Percentiles rank a stretch among this genome's conserved stretches.
Evolutionary conservation across 2,797 vertebrate genomes (phyloP).

Genomic region (Phrynocephalus guinanensis): DNA sequence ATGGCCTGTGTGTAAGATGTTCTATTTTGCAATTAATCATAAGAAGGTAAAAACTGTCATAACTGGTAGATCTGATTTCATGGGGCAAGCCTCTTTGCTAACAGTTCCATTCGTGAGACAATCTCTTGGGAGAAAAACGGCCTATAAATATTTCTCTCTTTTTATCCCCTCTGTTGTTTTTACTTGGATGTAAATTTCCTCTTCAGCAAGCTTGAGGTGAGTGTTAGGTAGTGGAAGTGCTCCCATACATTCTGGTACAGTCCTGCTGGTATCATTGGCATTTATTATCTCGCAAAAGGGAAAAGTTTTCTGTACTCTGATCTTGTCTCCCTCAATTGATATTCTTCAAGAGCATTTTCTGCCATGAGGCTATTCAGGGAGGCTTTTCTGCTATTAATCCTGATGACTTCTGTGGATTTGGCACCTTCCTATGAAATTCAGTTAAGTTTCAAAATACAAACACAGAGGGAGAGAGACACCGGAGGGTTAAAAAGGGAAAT

Average conservation of each 20-base stretch:
- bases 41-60: too few species aligned
- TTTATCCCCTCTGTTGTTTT: neutral
- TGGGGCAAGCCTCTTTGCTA: too few species aligned
- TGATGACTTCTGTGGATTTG: constrained; percentile 68
- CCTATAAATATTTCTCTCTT: neutral
- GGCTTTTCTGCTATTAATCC: constrained; percentile 59
- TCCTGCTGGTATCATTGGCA: neutral
- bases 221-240: neutral
- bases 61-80: too few species aligned
- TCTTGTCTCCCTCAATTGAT: constrained; percentile 39
- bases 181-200: neutral
- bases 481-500: too few species aligned
- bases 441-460: constrained; percentile 47
- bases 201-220: neutral
- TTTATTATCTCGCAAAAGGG: neutral
- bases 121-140: neutral
- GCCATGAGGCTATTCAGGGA: constrained; percentile 49
- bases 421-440: constrained; percentile 64
- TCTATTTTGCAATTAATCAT: too few species aligned
- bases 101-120: too few species aligned
- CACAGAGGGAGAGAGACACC: too few species aligned
- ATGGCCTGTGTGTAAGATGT: too few species aligned
- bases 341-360: constrained; percentile 25
- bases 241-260: neutral
- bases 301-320: constrained; percentile 27